Conservation (phyloP, 2,113 vertebrate species). For the Forbesichthys papilliferus region DNA sequence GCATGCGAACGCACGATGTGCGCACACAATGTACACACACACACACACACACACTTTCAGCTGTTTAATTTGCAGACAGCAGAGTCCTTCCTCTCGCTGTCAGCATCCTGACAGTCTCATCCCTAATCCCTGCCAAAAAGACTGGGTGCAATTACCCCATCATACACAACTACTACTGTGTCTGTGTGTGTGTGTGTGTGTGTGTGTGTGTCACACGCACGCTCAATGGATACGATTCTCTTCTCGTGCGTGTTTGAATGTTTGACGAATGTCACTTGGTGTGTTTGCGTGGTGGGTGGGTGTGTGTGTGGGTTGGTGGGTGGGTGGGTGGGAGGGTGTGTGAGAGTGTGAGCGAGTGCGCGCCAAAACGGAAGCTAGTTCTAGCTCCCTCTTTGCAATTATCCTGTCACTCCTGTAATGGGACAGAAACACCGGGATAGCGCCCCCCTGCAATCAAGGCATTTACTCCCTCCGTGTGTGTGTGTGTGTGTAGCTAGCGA, state of each 20-base stretch:
- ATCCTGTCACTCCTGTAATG: conserved; percentile 56
- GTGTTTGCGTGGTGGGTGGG: not conserved
- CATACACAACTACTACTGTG: conserved; percentile 41
- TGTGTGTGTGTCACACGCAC: not conserved
- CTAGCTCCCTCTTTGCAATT: conserved; percentile 60
- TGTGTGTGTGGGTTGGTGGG: conserved; percentile 40
- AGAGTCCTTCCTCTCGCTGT: conserved; percentile 49
- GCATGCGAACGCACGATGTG: no score
- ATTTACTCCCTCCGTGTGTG: conserved; percentile 53
- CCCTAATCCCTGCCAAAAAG: conserved; percentile 61
- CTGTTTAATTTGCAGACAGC: conserved; percentile 56
- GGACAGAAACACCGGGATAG: conserved; percentile 54
- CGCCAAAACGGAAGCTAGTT: conserved; percentile 45
- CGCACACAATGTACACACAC: conserved; percentile 14
- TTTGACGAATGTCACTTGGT: conserved; percentile 9
- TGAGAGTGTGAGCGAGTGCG: conserved; percentile 14
- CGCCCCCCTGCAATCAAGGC: conserved; percentile 52
- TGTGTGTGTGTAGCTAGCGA: not conserved
- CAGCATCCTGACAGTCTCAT: conserved; percentile 56
- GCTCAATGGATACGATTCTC: conserved; percentile 43
- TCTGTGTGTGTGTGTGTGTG: conserved; percentile 25
- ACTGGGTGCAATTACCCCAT: conserved; percentile 62
- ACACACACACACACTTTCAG: conserved; percentile 30
- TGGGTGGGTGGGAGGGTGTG: conserved; percentile 17
- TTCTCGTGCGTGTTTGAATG: not conserved